Conservation (phyloP, 2,797 vertebrate species). For the Alectoris magna region DNA sequence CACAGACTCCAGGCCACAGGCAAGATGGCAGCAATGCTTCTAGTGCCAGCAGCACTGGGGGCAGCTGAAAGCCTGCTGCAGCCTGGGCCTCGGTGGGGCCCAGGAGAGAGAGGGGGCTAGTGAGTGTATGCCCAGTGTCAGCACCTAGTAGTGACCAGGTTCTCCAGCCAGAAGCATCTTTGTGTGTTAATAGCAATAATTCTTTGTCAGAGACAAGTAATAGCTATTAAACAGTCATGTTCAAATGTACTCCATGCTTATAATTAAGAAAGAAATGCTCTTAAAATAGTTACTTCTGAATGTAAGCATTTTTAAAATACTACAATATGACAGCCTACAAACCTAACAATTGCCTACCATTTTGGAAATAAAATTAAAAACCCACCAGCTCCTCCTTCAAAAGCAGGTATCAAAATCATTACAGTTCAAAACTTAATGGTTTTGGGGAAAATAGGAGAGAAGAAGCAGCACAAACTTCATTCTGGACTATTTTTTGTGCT, state of each 20-base stretch:
- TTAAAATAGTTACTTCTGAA: neutral
- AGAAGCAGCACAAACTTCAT: rapidly evolving
- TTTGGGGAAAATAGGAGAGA: neutral
- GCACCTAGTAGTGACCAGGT: neutral
- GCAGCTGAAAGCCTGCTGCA: neutral
- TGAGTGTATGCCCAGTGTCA: rapidly evolving
- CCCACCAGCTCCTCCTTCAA: neutral
- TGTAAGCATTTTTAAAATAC: neutral
- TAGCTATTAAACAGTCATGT: too few species aligned
- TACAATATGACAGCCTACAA: neutral
- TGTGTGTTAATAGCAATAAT: rapidly evolving
- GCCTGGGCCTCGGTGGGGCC: neutral
- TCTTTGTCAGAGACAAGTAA: neutral
- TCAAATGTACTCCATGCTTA: neutral
- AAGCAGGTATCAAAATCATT: neutral
- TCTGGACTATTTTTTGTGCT: neutral
- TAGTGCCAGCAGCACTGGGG: neutral
- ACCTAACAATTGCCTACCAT: neutral
- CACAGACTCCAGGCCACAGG: too few species aligned
- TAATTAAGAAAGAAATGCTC: neutral
- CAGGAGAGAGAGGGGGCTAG: neutral
- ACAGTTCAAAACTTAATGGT: neutral
- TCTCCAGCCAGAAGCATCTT: neutral
- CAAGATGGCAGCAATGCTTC: rapidly evolving
- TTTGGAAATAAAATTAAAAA: neutral